Percentiles rank a stretch among this genome's conserved stretches.
Conservation (phyloP, 2,797 vertebrate species). For the Oreochromis mossambicus region DNA sequence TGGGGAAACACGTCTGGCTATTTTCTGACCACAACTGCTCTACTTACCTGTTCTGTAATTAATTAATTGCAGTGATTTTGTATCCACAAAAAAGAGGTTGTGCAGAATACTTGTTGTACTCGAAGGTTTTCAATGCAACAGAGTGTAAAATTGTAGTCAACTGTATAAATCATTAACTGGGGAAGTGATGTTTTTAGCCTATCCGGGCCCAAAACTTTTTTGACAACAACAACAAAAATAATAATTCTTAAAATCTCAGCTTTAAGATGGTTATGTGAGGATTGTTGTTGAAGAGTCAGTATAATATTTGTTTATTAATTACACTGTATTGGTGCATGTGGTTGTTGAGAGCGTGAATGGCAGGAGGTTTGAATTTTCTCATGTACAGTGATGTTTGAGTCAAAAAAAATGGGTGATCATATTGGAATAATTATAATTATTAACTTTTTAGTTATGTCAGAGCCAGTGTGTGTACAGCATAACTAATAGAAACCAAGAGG, state of each 20-base stretch:
- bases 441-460: neutral
- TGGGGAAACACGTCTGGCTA: neutral
- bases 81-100: neutral
- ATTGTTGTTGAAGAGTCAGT: neutral
- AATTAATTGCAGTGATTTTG: neutral
- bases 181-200: neutral
- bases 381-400: neutral
- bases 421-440: neutral
- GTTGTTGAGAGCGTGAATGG: neutral
- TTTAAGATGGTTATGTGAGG: neutral
- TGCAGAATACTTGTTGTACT: neutral
- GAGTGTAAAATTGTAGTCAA: neutral
- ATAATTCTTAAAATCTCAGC: neutral
- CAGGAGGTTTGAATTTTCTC: neutral
- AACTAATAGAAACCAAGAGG: neutral
- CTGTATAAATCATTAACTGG: neutral
- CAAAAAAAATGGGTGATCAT: neutral
- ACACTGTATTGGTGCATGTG: neutral
- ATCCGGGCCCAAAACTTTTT: rapidly evolving
- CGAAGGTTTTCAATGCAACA: neutral
- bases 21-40: neutral
- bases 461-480: neutral
- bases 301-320: neutral
- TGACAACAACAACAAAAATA: neutral
- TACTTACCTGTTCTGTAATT: neutral